Evolutionary conservation across 1,140 invertebrate genomes (phyloP).

Genomic region (Ericerus pela): DNA sequence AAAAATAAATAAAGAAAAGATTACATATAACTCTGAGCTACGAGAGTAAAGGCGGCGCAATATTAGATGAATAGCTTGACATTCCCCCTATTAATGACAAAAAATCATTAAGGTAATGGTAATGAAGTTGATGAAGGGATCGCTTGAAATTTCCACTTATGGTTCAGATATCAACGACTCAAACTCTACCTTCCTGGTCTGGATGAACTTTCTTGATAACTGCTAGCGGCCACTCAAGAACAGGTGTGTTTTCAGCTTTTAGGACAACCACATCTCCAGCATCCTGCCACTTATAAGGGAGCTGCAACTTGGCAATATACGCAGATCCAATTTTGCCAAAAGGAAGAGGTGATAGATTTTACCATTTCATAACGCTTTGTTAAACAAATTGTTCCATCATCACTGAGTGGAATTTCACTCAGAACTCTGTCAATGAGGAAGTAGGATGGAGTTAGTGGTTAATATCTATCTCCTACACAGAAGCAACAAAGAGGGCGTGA

Average conservation of each 20-base stretch:
- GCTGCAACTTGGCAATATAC: background rate
- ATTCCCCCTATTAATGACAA: no score
- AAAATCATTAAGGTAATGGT: no score
- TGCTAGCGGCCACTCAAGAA: background rate
- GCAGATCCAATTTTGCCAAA: background rate
- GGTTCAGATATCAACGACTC: background rate
- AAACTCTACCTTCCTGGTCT: background rate
- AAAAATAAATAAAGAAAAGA: no score
- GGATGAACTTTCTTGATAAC: background rate
- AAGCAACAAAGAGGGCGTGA: constrained; percentile 21
- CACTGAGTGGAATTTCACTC: background rate
- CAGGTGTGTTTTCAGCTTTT: background rate
- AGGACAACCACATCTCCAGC: background rate
- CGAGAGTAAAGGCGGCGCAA: no score
- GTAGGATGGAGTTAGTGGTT: background rate
- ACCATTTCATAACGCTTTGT: background rate
- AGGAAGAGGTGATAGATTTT: background rate
- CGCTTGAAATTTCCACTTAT: background rate
- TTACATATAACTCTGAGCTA: no score
- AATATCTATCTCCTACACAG: background rate
- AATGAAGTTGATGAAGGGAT: background rate
- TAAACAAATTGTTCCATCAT: background rate
- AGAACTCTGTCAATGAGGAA: background rate
- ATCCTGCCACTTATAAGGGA: background rate
- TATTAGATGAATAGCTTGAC: no score